Percentiles rank a stretch among this genome's conserved stretches.
These are phyloP conservation scores for Tinamus major DNA, from an alignment of 2,797 vertebrate species.

Conservation along the genomic window DNA sequence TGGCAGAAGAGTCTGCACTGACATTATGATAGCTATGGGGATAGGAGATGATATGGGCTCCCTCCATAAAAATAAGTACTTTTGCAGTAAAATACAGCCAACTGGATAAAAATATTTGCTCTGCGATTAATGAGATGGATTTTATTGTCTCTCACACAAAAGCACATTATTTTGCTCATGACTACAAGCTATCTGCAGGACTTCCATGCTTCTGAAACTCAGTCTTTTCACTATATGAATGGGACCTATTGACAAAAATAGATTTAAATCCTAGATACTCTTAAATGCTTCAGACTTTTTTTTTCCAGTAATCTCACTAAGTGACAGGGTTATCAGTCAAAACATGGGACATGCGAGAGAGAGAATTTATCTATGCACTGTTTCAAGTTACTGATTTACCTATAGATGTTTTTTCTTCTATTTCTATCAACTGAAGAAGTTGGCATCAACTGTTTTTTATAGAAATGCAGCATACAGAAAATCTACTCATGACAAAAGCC, in stretches of 20 bases:
- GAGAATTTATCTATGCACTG: not conserved
- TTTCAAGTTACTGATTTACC: constrained; percentile 26
- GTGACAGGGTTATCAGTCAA: not conserved
- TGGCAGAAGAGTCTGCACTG: not conserved
- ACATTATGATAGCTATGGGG: no score
- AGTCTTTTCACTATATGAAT: not conserved
- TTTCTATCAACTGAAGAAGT: constrained; percentile 9
- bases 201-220: not conserved
- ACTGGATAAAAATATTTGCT: not conserved
- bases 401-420: not conserved
- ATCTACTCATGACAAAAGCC: not conserved
- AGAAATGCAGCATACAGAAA: not conserved
- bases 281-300: not conserved
- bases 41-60: no score
- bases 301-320: not conserved
- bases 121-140: not conserved
- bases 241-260: not conserved
- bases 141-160: not conserved
- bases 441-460: not conserved
- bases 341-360: constrained; percentile 26
- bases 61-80: not conserved
- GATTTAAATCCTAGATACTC: not conserved
- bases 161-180: not conserved
- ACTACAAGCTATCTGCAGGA: not conserved
- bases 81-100: not conserved